phyloP scores from a whole-genome alignment of 2,113 vertebrate genomes.

The Falcunculus frontatus region DNA sequence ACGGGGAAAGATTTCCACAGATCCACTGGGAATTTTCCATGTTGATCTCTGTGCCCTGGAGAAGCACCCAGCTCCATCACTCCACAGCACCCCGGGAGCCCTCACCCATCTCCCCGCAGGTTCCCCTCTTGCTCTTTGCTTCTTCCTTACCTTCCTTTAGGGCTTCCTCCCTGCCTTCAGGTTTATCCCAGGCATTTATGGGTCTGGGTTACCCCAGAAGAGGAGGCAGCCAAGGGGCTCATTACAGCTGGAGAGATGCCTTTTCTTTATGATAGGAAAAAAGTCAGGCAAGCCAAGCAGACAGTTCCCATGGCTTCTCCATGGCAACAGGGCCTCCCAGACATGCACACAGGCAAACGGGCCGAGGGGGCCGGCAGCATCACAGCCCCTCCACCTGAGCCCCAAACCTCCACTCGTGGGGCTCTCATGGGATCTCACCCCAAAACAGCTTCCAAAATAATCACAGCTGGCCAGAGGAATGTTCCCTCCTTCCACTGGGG shows the following conservation, averaged over 20 bases:
- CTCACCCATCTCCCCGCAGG: neutral
- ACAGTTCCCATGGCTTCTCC: slow-evolving; percentile 45
- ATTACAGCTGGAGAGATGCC: neutral
- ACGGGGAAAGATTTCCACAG: neutral
- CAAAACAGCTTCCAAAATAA: neutral
- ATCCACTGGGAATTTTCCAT: neutral
- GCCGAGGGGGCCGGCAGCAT: neutral
- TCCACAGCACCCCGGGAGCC: neutral
- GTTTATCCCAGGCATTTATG: neutral
- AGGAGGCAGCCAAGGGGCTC: neutral
- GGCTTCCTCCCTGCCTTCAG: neutral
- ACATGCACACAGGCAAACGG: neutral
- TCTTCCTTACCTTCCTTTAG: neutral
- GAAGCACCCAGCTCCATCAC: neutral
- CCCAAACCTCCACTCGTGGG: neutral
- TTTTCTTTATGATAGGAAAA: neutral
- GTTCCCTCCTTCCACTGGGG: rapidly evolving
- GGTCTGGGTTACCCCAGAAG: neutral
- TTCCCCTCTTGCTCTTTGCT: neutral
- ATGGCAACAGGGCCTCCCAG: slow-evolving; percentile 62
- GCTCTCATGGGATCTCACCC: neutral
- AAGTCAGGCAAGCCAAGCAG: slow-evolving; percentile 6
- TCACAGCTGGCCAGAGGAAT: neutral
- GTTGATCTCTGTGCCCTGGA: neutral
- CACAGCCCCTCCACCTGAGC: rapidly evolving